phyloP scores from a whole-genome alignment of 2,797 vertebrate genomes.

The Acanthiza pusilla region DNA sequence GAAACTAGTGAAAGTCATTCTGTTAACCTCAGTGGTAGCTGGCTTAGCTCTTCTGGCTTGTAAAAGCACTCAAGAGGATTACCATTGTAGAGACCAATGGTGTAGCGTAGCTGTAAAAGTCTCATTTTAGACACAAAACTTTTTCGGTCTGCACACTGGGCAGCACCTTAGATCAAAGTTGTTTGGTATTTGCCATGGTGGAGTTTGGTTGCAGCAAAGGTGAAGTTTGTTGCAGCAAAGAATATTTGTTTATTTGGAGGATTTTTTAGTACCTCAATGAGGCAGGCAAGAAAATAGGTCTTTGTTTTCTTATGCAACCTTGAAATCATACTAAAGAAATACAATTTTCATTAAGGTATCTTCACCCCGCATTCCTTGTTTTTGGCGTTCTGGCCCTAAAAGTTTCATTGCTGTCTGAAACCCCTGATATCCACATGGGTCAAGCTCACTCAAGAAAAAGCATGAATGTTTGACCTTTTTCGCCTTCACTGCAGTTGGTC shows the following conservation, averaged over 20 bases:
- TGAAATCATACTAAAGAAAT: not conserved
- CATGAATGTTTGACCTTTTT: not conserved
- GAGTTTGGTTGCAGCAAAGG: not conserved
- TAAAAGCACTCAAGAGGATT: not conserved
- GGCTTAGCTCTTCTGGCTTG: not conserved
- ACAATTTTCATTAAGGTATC: not conserved
- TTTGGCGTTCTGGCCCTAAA: not conserved
- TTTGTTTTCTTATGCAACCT: not conserved
- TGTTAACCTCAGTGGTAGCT: not conserved
- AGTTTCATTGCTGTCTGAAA: not conserved
- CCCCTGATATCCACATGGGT: not conserved
- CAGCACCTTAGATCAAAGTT: not conserved
- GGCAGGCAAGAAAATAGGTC: not conserved
- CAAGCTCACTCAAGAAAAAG: not conserved
- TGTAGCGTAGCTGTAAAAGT: not conserved
- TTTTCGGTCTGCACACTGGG: not conserved
- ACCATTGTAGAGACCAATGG: not conserved
- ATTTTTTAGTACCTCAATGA: not conserved
- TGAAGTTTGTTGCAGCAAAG: not conserved
- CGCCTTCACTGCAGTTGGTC: not conserved
- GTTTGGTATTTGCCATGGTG: not conserved
- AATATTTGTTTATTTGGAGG: not conserved
- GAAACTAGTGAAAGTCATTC: not conserved
- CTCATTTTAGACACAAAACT: not conserved
- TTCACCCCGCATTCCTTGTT: rapidly evolving